Base-by-base conservation (phyloP, 2,888 invertebrate genomes). In the Adineta ricciae region DNA sequence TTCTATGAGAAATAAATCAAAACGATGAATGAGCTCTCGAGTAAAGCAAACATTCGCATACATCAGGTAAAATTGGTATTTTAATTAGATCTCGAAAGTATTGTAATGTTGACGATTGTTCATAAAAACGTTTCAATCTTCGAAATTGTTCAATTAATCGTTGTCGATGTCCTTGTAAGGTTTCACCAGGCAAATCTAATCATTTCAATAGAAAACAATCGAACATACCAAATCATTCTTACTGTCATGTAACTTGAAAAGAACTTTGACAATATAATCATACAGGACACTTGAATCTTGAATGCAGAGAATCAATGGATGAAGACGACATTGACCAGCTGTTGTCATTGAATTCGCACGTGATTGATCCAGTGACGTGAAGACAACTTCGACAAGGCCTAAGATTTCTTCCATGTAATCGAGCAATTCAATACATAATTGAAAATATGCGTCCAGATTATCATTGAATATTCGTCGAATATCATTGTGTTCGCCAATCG, bases 391-490 rank as follows among this genome's bases (percentile, higher is more conserved):
- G 92, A 98, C 96, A 85, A 99, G 92, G 86, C 93, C 93, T 85
- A 99, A 92, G 87, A 99, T 95, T 88, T 96, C 95, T 90, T 99
- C 99, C 93, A 99, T 93, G 90, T 98, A 98, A 91, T 99, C 99
- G 88, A 99, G 95, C 93, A 99, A 94, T 91, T 99, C 98, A 50
- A 98, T 96, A 84, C 96, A 95, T 90, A 99, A 92, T 91, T 99
- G 96, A 88, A 90, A 91, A 36, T 83, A 73, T 85, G 83, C 56
- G 86, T 90, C 94, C 95, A 90, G n/a, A 86, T 64, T 46, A 32
- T 50, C 46, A 41, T 41, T 41, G 41, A 78, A 78, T 78, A 78
- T 4, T 24, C 41, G 38, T 24, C 78, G 38, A 41, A 78, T 41
- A 78, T 78, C 78, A 78, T 78, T 78, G 4, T 41, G 24, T 38